Evolutionary conservation across 1,140 invertebrate species (phyloP), one percentile per base, ranked within the genome.

Genomic region (Platorchestia sp.): DNA sequence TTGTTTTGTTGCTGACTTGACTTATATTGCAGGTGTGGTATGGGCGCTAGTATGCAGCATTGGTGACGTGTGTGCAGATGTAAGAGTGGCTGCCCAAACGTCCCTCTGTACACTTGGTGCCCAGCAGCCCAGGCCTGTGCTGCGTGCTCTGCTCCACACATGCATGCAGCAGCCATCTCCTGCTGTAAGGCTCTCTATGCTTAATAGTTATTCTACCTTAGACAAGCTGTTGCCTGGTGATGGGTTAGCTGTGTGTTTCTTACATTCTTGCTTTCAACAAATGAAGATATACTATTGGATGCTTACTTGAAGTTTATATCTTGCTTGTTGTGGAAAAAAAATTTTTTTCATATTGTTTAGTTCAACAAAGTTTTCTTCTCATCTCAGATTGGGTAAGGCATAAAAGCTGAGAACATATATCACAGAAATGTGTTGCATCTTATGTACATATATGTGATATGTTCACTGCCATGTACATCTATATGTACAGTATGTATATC

Each of bases 101-200:
- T 93, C 91, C 14, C 91, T 93, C 7, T 93, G 91, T 47, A 44
- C 44, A 14, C 40, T 93, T 6, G 91, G 91, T 44, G 91, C 43
- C 91, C 43, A 93, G 91, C 91, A 93, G 45, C 91, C 91, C 91
- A 93, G 43, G 45, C 91, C 91, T 47, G 91, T 93, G 91, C 91
- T 93, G 43, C 91, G 91, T 45, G 91, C 91, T 36, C 45, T 93
- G 45, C 45, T 93, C 0, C 91, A 44, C 91, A 93, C 91, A 19
- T 93, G 91, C 91, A 45, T 93, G 45, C 91, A 93, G 45, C 91
- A 93, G 91, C 91, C 91, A 10, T 44, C 91, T 44, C 91, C 91
- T 47, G 91, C 91, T 45, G 91, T 93, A 10, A 45, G 91, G 27
- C 27, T 75, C 59, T 22, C 27, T 75, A 75, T 75, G 59, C 36